phyloP scores from a whole-genome alignment of 2,797 vertebrate genomes.

The Coilia nasus region DNA sequence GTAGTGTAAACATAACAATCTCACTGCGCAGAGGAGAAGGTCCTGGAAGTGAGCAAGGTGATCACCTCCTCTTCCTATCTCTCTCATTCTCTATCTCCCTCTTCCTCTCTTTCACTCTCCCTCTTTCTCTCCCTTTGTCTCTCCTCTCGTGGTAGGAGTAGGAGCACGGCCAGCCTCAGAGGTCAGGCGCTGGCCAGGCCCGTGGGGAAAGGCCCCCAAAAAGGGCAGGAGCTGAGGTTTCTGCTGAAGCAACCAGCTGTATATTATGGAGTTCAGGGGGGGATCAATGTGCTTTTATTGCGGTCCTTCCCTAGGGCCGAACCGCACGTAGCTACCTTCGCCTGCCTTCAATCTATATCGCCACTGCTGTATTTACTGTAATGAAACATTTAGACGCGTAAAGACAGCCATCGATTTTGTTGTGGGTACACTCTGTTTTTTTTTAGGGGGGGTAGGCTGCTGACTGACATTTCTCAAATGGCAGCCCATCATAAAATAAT shows the following conservation, averaged over 20 bases:
- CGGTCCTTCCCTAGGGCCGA: constrained; percentile 56
- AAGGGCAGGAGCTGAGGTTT: constrained; percentile 54
- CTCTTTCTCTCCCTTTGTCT: too few species aligned
- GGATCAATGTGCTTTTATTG: constrained; percentile 77
- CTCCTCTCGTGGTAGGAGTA: constrained; percentile 42
- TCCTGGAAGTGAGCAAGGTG: constrained; percentile 60
- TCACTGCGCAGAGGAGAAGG: constrained; percentile 65
- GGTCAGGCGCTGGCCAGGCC: constrained; percentile 67
- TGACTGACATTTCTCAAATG: constrained; percentile 79
- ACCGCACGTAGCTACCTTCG: constrained; percentile 68
- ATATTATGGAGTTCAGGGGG: constrained; percentile 64
- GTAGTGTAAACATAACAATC: too few species aligned
- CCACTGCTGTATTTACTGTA: constrained; percentile 75
- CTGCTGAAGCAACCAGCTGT: constrained; percentile 52
- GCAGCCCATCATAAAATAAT: constrained; percentile 71
- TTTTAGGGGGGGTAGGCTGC: neutral
- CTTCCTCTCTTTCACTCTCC: too few species aligned
- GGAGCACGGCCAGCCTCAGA: constrained; percentile 60
- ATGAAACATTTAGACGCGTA: constrained; percentile 76
- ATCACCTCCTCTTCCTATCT: neutral
- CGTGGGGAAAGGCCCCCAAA: constrained; percentile 60
- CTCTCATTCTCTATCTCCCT: too few species aligned
- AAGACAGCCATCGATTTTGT: constrained; percentile 75
- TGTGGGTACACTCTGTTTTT: constrained; percentile 62
- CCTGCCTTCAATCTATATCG: constrained; percentile 72